Base-by-base conservation (phyloP, 2,888 invertebrate species). In the Autographa pulchrina region DNA sequence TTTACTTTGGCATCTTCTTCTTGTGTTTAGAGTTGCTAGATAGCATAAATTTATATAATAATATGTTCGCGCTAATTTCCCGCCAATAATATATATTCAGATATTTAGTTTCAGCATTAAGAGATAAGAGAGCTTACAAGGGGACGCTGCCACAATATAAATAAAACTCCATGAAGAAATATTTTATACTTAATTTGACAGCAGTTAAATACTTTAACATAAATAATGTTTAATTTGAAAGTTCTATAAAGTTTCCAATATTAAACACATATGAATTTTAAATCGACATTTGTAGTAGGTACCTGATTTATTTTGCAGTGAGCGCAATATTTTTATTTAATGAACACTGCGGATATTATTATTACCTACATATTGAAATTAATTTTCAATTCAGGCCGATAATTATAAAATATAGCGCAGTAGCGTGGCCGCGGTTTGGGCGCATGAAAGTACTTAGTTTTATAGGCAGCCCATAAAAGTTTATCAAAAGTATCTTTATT, bases 291-390 rank as follows among this genome's bases (percentile, higher is more conserved):
- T 48, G 32, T 48, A 32, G 52, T n/a, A n/a, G n/a, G n/a, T 16
- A 58, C 25, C 60, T 68, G 72, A 78, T 75, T 72, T 78, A 79
- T 78, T 62, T 54, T 66, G 72, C 63, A 72, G 61, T 66, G 18
- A 61, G 20, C 68, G 75, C 58, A 38, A 68, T 61, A 6, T 77
- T 77, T 75, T 77, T 75, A 78, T 78, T 78, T 68, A 77, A 75
- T 75, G 68, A 25, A 68, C 60, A 68, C 63, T 61, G 43, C 38
- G 14, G 20, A 61, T 68, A 62, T 67, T 67, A 54, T 65, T 32
- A 32, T 68, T 66, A 71, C 56, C 43, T 65, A n/a, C 11, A 14
- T 54, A 64, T 8, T 31, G 14, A 61, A 62, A 35, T 64, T 56
- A 59, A 59, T 59, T 59, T 59, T 43, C 11, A 16, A 18, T 68